These are phyloP conservation scores for Eptesicus fuscus DNA, from an alignment of 2,113 vertebrate genomes.

Conservation along the genomic window DNA sequence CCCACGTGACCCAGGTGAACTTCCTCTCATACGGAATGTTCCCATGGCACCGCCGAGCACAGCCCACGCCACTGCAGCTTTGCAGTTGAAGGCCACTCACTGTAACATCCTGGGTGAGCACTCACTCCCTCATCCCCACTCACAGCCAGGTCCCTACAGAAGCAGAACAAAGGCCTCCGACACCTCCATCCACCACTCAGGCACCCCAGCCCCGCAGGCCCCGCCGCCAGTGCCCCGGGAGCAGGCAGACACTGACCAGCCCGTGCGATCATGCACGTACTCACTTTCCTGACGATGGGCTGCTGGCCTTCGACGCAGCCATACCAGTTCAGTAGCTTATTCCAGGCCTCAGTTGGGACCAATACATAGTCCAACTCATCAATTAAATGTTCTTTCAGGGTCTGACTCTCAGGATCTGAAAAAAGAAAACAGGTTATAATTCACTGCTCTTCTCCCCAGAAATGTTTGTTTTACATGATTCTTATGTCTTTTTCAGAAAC, in stretches of 20 bases:
- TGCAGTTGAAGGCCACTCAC: not conserved
- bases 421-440: constrained; percentile 36
- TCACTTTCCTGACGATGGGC: constrained; percentile 95
- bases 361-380: constrained; percentile 97
- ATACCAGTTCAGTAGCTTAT: constrained; percentile 93
- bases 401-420: constrained; percentile 91
- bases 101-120: not conserved
- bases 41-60: not conserved
- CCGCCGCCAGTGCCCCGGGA: not conserved
- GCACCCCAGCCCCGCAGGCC: not conserved
- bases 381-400: constrained; percentile 94
- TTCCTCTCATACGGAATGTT: not conserved
- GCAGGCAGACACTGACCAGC: not conserved
- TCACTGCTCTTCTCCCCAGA: not conserved
- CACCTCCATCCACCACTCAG: not conserved
- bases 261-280: not conserved
- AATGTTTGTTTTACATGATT: not conserved
- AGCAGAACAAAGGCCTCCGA: not conserved
- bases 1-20: not conserved
- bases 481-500: not conserved
- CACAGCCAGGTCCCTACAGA: not conserved
- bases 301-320: constrained; percentile 91
- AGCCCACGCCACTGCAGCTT: not conserved
- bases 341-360: constrained; percentile 94
- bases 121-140: not conserved